These are phyloP conservation scores for Drosophila nikananu DNA, from an alignment of 1,140 invertebrate species.

Conservation along the genomic window DNA sequence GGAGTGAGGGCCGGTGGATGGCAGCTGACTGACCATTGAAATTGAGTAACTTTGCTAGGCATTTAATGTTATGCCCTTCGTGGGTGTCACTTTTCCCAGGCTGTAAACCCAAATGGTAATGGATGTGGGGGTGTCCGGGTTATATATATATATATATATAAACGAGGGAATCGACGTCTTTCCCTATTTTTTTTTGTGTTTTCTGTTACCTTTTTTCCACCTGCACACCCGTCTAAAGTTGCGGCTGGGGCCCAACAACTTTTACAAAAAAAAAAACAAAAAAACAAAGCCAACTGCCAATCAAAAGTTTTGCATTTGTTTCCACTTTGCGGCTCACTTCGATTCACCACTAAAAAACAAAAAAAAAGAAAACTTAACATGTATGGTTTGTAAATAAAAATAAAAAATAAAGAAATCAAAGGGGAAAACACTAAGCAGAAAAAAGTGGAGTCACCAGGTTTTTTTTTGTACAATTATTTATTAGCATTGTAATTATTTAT, in stretches of 20 bases:
- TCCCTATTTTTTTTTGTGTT: not conserved
- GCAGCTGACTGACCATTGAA: constrained; percentile 46
- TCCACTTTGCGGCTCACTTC: constrained; percentile 38
- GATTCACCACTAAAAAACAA: constrained; percentile 16
- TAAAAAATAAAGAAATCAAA: not conserved
- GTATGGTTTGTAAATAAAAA: not conserved
- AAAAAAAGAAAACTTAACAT: constrained; percentile 2
- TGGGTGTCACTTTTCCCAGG: constrained; percentile 48
- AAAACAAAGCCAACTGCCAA: constrained; percentile 73
- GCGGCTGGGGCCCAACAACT: constrained; percentile 51
- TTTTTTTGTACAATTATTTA: too few relatives aligned
- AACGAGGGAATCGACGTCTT: not conserved
- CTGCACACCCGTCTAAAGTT: constrained; percentile 70
- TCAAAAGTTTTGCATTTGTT: constrained; percentile 69
- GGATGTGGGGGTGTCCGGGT: not conserved
- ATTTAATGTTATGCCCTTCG: constrained; percentile 48
- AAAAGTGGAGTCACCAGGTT: not conserved
- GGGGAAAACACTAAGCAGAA: not conserved
- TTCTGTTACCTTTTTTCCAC: constrained; percentile 13
- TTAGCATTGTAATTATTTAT: too few relatives aligned
- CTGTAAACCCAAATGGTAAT: constrained; percentile 19
- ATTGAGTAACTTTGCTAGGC: constrained; percentile 43
- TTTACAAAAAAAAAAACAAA: too few relatives aligned
- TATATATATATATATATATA: not conserved
- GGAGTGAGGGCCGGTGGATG: not conserved